Base-by-base conservation (phyloP, 2,113 vertebrate genomes). In the Scomber japonicus region DNA sequence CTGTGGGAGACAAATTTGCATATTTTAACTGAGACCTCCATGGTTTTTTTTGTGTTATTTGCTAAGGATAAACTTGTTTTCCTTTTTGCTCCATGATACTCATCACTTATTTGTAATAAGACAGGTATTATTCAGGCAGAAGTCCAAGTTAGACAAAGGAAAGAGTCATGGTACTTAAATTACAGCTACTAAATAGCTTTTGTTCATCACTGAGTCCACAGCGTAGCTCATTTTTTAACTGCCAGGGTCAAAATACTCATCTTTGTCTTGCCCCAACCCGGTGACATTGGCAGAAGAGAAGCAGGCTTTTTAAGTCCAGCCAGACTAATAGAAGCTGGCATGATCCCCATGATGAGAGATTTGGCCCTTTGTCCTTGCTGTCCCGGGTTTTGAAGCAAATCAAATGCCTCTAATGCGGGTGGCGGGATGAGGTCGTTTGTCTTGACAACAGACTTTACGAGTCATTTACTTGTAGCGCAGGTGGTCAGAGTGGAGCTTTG, bases 311-410 rank as follows among this genome's bases (percentile, higher is more conserved):
- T 65, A 81, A 81, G 61, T 45, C 72, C 65, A 66, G 75, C 16
- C 80, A 75, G 80, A 86, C 78, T 79, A 89, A 91, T 81, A 78
- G 66, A 83, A 80, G 77, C 81, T 85, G 86, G 79, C 84, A 15
- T 17, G 5, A 54, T 62, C 72, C 85, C 83, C 61, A 19, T 40
- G 50, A 85, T 66, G 85, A 88, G 56, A 76, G 53, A 53, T 84
- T 50, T 80, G 80, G 57, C 72, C 59, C 50, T 80, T 80, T 81
- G 70, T 89, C 90, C 85, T 93, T 89, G 68, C 56, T 21, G 64
- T 62, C 46, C 45, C 62, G 51, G 48, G 65, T 81, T 83, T 89
- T 5, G 2, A 46, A 75, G 82, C 35, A 75, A 78, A 83, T 81
- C 66, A 74, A 75, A 83, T 15, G 13, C n/a, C 49, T 60, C 1